phyloP scores from a whole-genome alignment of 2,113 vertebrate genomes.

The Burhinus oedicnemus region DNA sequence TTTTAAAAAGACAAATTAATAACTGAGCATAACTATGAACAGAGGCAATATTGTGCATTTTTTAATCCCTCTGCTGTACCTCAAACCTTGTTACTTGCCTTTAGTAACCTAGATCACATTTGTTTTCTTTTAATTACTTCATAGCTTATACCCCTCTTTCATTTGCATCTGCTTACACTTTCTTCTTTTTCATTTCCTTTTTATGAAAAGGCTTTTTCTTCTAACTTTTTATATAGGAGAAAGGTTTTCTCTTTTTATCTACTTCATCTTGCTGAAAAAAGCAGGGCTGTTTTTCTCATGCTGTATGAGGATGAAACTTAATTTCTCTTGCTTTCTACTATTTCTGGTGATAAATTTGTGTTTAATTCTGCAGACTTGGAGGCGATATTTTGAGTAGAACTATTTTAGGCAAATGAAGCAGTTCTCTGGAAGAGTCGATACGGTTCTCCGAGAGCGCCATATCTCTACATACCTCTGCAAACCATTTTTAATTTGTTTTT shows the following conservation, averaged over 20 bases:
- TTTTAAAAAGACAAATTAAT: not conserved
- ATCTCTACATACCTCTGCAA: not conserved
- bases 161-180: not conserved
- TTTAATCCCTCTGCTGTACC: not conserved
- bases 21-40: not conserved
- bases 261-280: not conserved
- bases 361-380: not conserved
- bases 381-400: not conserved
- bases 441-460: accelerated
- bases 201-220: not conserved
- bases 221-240: not conserved
- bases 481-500: not conserved
- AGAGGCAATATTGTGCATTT: not conserved
- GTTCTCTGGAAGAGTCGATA: not conserved
- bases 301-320: not conserved
- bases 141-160: not conserved
- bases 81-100: not conserved
- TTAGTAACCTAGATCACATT: not conserved
- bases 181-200: not conserved
- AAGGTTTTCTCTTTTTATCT: not conserved
- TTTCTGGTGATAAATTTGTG: not conserved
- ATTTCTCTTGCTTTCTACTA: not conserved
- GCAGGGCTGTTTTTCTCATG: accelerated
- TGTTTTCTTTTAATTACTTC: not conserved
- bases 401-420: not conserved